A percentile compares a stretch with the other conserved stretches of the same genome.
Conservation (phyloP, 1,140 invertebrate species). For the Ooceraea biroi region DNA sequence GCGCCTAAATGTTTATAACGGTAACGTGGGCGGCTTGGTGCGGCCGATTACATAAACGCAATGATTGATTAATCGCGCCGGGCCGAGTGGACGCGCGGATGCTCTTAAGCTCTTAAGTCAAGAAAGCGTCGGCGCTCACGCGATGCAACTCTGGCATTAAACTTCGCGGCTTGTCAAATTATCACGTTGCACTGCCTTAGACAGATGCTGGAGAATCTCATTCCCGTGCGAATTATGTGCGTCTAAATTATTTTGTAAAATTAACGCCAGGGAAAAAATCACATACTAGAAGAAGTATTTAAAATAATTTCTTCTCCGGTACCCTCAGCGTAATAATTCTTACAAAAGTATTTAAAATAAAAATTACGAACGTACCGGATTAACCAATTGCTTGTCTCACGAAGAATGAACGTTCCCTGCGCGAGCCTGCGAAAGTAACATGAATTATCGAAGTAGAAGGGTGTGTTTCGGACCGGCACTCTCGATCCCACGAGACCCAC, state of each 20-base stretch:
- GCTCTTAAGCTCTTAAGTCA: slow-evolving; percentile 61
- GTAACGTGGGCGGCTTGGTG: slow-evolving; percentile 28
- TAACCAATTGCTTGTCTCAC: slow-evolving; percentile 18
- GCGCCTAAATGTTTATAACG: slow-evolving; percentile 56
- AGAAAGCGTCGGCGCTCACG: slow-evolving; percentile 31
- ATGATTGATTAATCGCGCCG: slow-evolving; percentile 48
- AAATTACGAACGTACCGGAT: slow-evolving; percentile 1
- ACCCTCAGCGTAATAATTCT: not conserved
- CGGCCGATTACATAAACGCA: slow-evolving; percentile 8
- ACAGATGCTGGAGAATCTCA: slow-evolving; percentile 26
- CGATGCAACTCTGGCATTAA: slow-evolving; percentile 49
- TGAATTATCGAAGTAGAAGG: slow-evolving; percentile 21
- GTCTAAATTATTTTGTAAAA: not conserved
- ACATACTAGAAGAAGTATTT: not conserved
- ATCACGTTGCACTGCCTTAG: slow-evolving; percentile 2
- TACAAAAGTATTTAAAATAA: not conserved
- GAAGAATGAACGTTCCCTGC: slow-evolving; percentile 22
- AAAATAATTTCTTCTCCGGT: not conserved
- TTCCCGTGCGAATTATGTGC: slow-evolving; percentile 1
- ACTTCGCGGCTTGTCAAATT: not conserved
- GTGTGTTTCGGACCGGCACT: slow-evolving; percentile 23
- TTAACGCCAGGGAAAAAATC: not conserved
- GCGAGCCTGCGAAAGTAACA: slow-evolving; percentile 12
- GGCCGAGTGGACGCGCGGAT: slow-evolving; percentile 30
- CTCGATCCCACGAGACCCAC: slow-evolving; percentile 39